Base-by-base conservation (phyloP, 2,797 vertebrate genomes). In the Pitangus sulphuratus region DNA sequence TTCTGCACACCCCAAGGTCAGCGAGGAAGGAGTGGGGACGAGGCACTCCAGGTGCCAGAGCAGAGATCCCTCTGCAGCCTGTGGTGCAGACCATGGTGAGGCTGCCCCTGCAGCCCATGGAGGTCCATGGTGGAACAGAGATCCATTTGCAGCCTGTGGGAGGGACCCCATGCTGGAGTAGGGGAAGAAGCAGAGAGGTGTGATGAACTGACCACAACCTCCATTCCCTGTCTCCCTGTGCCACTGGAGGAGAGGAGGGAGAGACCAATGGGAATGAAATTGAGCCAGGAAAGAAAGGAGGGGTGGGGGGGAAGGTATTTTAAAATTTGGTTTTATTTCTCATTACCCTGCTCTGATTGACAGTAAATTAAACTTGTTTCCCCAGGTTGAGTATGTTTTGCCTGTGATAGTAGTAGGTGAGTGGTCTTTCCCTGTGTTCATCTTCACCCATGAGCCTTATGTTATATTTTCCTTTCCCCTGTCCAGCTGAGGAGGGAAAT, bases 21-120 rank as follows among this genome's bases (percentile, higher is more conserved):
- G 19, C 30, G 40, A 14, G 66, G 48, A 40, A 45, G 30, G 28
- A n/a, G 24, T 40, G 6, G 3, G 31, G n/a, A 58, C 31, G 39
- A 64, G 28, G 4, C 26, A 31, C 19, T 75, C 4, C 6, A 0
- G 0, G 20, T 8, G 2, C 25, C 39, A 9, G 56, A 47, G 25
- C n/a, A 66, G 13, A 47, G 47, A 35, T 35, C 58, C 25, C 9
- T 5, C 11, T 48, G 31, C 12, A 56, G 25, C n/a, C 35, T 4
- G 4, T 48, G 57, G 18, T 39, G 53, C 22, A 44, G n/a, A 24
- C n/a, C 25, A 9, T 25, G 21, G 25, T 71, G 64, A 24, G n/a
- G 11, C 8, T 53, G 25, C 22, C 48, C 8, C 30, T 57, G 54
- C 35, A 74, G 64, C 13, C 40, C 17, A 0, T 57, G 33, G 44